phyloP scores from a whole-genome alignment of 2,113 vertebrate genomes.

The Gavia stellata region DNA sequence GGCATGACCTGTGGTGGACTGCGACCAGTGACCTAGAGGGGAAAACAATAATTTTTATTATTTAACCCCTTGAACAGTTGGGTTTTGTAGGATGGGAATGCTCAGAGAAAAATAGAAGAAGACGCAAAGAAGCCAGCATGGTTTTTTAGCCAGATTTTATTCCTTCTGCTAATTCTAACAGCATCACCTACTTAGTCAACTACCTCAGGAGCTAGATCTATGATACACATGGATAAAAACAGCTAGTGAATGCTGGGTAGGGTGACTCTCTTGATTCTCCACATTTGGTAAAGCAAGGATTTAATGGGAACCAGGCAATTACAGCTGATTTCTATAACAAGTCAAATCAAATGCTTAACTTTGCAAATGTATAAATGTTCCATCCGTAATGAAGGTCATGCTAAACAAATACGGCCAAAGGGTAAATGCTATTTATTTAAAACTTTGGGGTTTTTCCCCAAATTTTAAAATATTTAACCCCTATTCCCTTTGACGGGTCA shows the following conservation, averaged over 20 bases:
- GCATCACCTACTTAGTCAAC: neutral
- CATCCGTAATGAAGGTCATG: neutral
- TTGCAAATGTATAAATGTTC: neutral
- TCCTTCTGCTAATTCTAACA: neutral
- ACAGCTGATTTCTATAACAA: neutral
- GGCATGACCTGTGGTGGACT: neutral
- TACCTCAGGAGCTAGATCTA: neutral
- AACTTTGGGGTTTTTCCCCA: accelerated
- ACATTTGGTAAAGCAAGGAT: neutral
- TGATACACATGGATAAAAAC: neutral
- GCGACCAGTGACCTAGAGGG: neutral
- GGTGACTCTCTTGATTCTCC: neutral
- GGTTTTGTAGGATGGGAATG: neutral
- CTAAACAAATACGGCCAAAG: neutral
- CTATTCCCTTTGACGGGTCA: neutral
- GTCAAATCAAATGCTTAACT: neutral
- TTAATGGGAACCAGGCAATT: neutral
- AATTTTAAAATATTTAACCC: neutral
- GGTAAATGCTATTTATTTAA: neutral
- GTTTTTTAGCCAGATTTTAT: neutral
- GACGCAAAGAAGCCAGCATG: accelerated
- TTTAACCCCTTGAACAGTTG: neutral
- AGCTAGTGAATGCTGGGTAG: neutral
- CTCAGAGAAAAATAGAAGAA: neutral
- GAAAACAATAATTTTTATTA: neutral